A percentile compares a stretch with the other conserved stretches of the same genome.
Evolutionary conservation across 2,888 invertebrate genomes (phyloP).

Genomic region (Nephrotoma guestfalica): DNA sequence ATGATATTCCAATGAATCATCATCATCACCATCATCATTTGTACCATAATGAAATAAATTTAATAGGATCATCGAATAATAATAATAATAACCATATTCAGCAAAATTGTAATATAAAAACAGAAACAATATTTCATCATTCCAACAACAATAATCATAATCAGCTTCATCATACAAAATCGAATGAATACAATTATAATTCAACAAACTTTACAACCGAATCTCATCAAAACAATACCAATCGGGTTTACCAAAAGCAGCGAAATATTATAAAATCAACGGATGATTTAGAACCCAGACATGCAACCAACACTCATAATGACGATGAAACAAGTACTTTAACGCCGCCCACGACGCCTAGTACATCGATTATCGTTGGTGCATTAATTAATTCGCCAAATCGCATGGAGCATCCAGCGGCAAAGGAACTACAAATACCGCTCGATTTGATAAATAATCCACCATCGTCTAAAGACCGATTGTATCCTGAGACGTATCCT

Average conservation of each 20-base stretch:
- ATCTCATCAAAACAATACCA: not conserved
- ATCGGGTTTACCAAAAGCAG: not conserved
- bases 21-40: not conserved
- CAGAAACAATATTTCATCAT: constrained; percentile 1
- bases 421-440: constrained; percentile 7
- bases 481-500: not conserved
- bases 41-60: not conserved
- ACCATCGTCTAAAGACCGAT: not conserved
- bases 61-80: not conserved
- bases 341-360: constrained; percentile 30
- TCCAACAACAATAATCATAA: not conserved
- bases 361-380: constrained; percentile 5
- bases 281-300: not conserved
- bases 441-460: not conserved
- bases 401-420: not conserved
- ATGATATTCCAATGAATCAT: constrained; percentile 3
- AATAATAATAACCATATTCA: not conserved
- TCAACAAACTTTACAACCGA: not conserved
- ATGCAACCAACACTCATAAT: not conserved
- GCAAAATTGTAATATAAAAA: constrained; percentile 1
- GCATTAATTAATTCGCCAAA: constrained; percentile 5
- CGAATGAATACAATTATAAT: not conserved
- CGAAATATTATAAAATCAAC: not conserved
- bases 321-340: constrained; percentile 18
- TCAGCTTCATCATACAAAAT: not conserved